Conservation (phyloP, 2,113 vertebrate genomes). For the Limnothrissa miodon region DNA sequence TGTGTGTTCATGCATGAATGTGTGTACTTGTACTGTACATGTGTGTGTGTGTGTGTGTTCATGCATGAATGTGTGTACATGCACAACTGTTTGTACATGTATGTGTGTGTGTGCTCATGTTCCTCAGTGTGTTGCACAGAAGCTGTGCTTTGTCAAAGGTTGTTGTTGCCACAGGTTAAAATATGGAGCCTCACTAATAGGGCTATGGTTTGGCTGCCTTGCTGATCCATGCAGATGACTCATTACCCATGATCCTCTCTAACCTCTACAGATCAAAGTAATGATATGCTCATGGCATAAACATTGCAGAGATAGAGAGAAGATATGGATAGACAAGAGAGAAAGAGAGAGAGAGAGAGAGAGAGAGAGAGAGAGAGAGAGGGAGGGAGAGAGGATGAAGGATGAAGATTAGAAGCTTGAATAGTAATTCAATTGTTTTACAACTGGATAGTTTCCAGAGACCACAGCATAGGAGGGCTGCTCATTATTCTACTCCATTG, state of each 20-base stretch:
- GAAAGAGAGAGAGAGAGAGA: constrained; percentile 7
- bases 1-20: neutral
- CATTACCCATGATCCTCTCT: constrained; percentile 56
- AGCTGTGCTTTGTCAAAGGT: constrained; percentile 57
- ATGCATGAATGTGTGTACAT: too few species aligned
- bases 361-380: neutral
- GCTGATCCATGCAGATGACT: constrained; percentile 52
- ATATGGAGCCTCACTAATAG: constrained; percentile 61
- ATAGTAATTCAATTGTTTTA: neutral
- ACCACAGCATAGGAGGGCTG: neutral
- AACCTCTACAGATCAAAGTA: constrained; percentile 53
- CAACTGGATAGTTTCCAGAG: neutral
- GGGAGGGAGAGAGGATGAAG: neutral
- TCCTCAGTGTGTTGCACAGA: constrained; percentile 48
- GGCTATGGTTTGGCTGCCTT: constrained; percentile 43
- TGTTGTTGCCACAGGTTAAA: constrained; percentile 56
- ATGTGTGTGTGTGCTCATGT: neutral
- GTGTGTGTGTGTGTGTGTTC: neutral
- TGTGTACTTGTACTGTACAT: neutral
- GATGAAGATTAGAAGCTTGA: neutral
- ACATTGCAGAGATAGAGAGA: constrained; percentile 37
- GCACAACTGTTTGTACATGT: neutral
- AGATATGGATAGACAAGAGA: neutral
- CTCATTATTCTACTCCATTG: neutral
- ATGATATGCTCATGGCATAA: constrained; percentile 38